Evolutionary conservation across 2,888 invertebrate species (phyloP), one percentile per base, ranked within the genome.

Genomic region (Galerucella pusilla): DNA sequence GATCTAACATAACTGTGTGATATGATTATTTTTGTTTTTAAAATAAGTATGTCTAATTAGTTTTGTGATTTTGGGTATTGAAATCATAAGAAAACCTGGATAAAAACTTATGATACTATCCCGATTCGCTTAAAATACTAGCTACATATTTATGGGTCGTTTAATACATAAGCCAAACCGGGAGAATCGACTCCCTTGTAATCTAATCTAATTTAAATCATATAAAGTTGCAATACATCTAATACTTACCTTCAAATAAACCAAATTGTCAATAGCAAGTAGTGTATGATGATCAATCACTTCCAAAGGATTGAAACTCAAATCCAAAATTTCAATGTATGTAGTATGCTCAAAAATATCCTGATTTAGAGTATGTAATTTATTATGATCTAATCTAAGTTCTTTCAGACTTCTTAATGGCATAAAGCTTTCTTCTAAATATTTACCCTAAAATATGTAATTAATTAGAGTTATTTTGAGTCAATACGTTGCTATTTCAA

Each of bases 261-360:
- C 85, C 66, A 95, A 86, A 75, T 91, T 91, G 0, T 91, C 90
- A 25, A 96, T 90, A 0, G 96, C 94, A 0, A 91, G 88, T 1
- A 90, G 82, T 0, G 94, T 93, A 14, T 88, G 88, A 9, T 90
- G 88, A 83, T 94, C 93, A 7, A 96, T 90, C 0, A 90, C 88
- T 14, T 88, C 88, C 14, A 97, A 88, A 0, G 93, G 94, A 86
- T 97, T 97, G n/a, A 91, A 90, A 77, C 92, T 91, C 35, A 97
- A 87, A 81, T 91, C 90, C 66, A 97, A 85, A 14, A 90, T 90
- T 79, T 92, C 91, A 54, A 97, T 84, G 0, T 92, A 90, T 4
- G 93, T 86, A 1, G 85, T 82, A 83, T 96, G 95, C 81, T 94
- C 93, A 85, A 97, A 96, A 1, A 95, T 82, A 83, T 94, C 93